Conservation (phyloP, 1,140 invertebrate genomes). For the Aphaenogaster ashmeadi region DNA sequence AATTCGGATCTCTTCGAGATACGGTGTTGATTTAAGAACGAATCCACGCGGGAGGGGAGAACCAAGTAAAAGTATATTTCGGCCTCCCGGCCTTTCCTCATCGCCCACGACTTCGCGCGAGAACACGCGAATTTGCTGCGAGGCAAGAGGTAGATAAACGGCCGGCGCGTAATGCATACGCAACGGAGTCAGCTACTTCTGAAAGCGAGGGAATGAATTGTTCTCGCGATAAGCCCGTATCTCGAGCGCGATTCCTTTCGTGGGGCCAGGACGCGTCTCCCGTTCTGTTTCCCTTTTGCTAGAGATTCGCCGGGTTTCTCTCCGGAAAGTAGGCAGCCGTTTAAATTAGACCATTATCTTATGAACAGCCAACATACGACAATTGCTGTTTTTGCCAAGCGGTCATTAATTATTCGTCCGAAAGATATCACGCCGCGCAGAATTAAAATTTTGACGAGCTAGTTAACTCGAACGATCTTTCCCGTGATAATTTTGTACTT, state of each 20-base stretch:
- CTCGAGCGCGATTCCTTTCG: conserved; percentile 72
- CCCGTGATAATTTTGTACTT: background rate
- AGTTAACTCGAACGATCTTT: conserved; percentile 36
- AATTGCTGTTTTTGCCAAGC: conserved; percentile 45
- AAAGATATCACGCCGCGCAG: background rate
- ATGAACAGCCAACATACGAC: conserved; percentile 37
- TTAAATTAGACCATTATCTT: conserved; percentile 73
- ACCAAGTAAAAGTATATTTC: background rate
- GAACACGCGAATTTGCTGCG: conserved; percentile 22
- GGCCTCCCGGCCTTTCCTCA: background rate
- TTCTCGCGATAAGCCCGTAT: conserved; percentile 75
- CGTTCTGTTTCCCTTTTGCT: conserved; percentile 44
- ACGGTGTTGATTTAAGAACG: conserved; percentile 3
- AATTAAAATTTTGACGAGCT: conserved; percentile 61
- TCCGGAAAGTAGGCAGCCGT: conserved; percentile 28
- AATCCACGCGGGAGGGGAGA: background rate
- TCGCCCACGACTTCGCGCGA: background rate
- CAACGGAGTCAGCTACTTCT: conserved; percentile 72
- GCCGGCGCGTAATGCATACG: conserved; percentile 65
- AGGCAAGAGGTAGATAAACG: conserved; percentile 60
- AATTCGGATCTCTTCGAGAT: background rate
- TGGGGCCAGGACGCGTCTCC: conserved; percentile 25
- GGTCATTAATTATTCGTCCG: conserved; percentile 27
- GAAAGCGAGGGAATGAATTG: conserved; percentile 77
- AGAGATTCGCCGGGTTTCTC: background rate